These are phyloP conservation scores for Psilopsiagon aymara DNA, from an alignment of 2,113 vertebrate species.

Conservation along the genomic window DNA sequence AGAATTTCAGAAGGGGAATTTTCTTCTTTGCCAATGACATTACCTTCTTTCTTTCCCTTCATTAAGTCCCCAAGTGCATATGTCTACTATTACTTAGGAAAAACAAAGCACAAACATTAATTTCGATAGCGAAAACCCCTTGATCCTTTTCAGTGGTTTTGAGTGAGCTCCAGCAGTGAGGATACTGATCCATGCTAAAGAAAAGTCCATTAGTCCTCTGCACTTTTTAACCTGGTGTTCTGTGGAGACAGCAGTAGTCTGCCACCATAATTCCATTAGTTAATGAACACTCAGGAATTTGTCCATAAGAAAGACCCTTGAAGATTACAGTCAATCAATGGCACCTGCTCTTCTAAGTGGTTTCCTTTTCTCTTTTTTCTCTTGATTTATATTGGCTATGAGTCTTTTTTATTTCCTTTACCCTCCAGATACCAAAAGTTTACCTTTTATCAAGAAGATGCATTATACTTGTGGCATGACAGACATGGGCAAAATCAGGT, in stretches of 20 bases:
- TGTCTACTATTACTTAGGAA: neutral
- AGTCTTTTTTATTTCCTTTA: constrained; percentile 53
- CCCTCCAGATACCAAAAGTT: constrained; percentile 4
- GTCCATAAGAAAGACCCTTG: constrained; percentile 60
- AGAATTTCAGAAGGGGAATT: neutral
- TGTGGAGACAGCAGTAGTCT: constrained; percentile 4
- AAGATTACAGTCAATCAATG: constrained; percentile 68
- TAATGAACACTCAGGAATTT: constrained; percentile 72
- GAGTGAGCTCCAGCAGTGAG: neutral
- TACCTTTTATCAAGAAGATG: constrained; percentile 36
- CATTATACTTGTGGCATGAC: neutral
- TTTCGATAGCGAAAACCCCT: constrained; percentile 13
- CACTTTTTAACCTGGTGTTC: constrained; percentile 57
- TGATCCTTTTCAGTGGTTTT: neutral
- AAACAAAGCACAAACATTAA: neutral
- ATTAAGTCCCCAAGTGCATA: neutral
- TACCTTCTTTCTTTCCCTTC: neutral
- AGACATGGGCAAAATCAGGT: neutral
- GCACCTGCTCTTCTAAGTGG: constrained; percentile 41
- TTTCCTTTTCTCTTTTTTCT: constrained; percentile 27
- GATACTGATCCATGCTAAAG: neutral
- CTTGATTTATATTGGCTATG: constrained; percentile 31
- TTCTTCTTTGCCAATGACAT: neutral
- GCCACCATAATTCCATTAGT: constrained; percentile 70
- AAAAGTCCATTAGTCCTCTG: constrained; percentile 14